Evolutionary conservation across 2,888 invertebrate genomes (phyloP).

Genomic region (Rapana venosa): DNA sequence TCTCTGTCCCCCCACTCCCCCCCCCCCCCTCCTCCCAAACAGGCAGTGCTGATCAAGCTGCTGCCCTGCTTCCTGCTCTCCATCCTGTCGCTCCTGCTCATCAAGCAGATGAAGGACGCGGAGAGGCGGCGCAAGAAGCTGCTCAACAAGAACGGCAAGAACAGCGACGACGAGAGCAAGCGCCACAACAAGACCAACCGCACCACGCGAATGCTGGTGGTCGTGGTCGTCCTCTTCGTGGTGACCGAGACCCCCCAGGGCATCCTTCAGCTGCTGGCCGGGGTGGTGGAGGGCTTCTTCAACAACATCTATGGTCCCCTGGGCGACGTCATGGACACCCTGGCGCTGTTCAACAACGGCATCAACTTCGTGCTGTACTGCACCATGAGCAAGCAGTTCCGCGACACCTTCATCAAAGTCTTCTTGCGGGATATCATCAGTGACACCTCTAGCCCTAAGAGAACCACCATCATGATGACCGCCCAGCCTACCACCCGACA

Average conservation of each 20-base stretch:
- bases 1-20: not conserved
- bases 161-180: conserved; percentile 65
- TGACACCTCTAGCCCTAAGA: conserved; percentile 51
- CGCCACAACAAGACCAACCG: conserved; percentile 81
- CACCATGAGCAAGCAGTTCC: conserved; percentile 95
- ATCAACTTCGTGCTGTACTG: conserved; percentile 96
- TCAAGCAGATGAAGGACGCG: conserved; percentile 78
- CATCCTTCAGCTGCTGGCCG: conserved; percentile 86
- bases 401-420: conserved; percentile 83
- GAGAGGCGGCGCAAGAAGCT: conserved; percentile 72
- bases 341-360: conserved; percentile 93
- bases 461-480: conserved; percentile 57
- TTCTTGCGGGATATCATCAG: conserved; percentile 78
- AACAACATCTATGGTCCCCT: conserved; percentile 81
- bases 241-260: conserved; percentile 94
- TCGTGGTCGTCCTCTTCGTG: conserved; percentile 91
- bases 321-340: conserved; percentile 90
- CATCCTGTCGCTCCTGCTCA: conserved; percentile 80
- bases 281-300: conserved; percentile 86
- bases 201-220: conserved; percentile 92
- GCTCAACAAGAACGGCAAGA: conserved; percentile 59
- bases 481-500: conserved; percentile 59
- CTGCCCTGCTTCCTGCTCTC: conserved; percentile 93
- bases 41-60: conserved; percentile 94
- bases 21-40: conserved; percentile 77